Base-by-base conservation (phyloP, 2,888 invertebrate species). In the Andrena fulva region DNA sequence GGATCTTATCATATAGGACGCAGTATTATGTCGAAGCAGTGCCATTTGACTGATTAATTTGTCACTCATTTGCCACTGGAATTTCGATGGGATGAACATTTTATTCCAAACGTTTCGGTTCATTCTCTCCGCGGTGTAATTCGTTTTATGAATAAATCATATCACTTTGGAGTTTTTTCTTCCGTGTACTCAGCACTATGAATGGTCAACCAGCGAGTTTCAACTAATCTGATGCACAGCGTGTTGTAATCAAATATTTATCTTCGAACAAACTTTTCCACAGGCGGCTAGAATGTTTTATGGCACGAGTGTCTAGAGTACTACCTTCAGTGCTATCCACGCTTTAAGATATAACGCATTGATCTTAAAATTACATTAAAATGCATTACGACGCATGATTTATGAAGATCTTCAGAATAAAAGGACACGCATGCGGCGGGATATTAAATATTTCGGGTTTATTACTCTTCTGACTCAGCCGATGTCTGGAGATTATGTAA, bases 321-420 rank as follows among this genome's bases (percentile, higher is more conserved):
- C 24, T 10, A 10, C 24, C 10, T 56, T 24, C 10, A 20, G 3
- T 10, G 54, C 24, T 20, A 20, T 20, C 4, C 10, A 56, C 8
- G 27, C 10, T 20, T 27, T 27, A 24, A 56, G 0, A 10, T 56
- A 56, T 4, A 10, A 27, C 24, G 1, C 27, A 24, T 56, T 56
- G 24, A 27, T 10, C 56, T 56, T 56, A 24, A 24, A 56, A 27
- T 56, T 10, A 56, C 56, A 56, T 56, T 56, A 56, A 56, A 56
- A 56, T 56, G 56, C 56, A 24, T 56, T 24, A 56, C 56, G 56
- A 10, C 24, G 56, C 27, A 56, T 24, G 24, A 56, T 56, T 56
- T 24, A 27, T 12, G 24, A 20, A 10, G 10, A 24, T 27, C 56
- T 56, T 56, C 10, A 8, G 10, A 56, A 10, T 24, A 56, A 56